Percentiles rank a stretch among this genome's conserved stretches.
Evolutionary conservation across 2,797 vertebrate genomes (phyloP).

Genomic region (Microctenopoma steveboyesi): DNA sequence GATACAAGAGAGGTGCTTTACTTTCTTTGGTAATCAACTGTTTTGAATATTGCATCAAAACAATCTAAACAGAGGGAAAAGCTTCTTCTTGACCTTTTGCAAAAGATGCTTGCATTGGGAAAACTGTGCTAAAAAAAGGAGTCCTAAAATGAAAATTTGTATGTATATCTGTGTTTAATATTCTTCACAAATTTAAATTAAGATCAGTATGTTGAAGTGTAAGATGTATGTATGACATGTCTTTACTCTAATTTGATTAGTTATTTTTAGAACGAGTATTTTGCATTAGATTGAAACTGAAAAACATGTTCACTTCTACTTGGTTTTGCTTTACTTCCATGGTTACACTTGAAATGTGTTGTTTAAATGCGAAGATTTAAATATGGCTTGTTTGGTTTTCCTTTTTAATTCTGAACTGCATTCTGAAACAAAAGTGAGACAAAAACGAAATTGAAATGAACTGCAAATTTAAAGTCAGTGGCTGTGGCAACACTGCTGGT

Average conservation of each 20-base stretch:
- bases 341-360: background rate
- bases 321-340: background rate
- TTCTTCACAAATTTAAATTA: background rate
- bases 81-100: background rate
- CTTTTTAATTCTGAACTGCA: background rate
- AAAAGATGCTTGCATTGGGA: background rate
- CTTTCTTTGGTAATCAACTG: conserved; percentile 75
- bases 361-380: background rate
- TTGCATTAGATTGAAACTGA: background rate
- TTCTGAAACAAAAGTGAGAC: background rate
- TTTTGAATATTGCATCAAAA: conserved; percentile 74
- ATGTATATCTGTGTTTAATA: background rate
- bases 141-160: background rate
- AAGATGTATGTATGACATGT: background rate
- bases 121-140: conserved; percentile 13
- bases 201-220: background rate
- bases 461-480: conserved; percentile 9
- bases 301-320: background rate
- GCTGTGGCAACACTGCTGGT: conserved; percentile 17
- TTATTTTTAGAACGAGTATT: background rate
- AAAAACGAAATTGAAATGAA: background rate
- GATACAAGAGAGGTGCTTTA: conserved; percentile 64
- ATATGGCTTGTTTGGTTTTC: background rate
- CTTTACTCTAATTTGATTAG: background rate
- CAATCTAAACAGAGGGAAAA: conserved; percentile 20